Base-by-base conservation (phyloP, 2,888 invertebrate genomes). In the Rhagonycha lutea region DNA sequence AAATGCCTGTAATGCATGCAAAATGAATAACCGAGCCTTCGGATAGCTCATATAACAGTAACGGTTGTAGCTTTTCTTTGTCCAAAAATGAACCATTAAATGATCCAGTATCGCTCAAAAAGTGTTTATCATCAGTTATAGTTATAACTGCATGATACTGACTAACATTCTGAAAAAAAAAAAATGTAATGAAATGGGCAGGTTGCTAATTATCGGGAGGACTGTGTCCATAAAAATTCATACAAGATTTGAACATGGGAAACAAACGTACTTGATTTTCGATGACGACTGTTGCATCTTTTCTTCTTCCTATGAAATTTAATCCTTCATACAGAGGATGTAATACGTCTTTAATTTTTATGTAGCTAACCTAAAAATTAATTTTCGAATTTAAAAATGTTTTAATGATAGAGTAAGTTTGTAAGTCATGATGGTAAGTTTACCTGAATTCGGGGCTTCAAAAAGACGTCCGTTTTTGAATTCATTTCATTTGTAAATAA, bases 111-210 rank as follows among this genome's bases (percentile, higher is more conserved):
- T 87, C 87, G 76, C 84, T 85, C 29, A 87, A 76, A 73, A 82
- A 87, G 75, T 86, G 86, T 67, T 81, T 79, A 28, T 84, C 82
- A 78, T 84, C 82, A 14, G 86, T 76, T 28, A 86, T 80, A n/a
- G 84, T 83, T 69, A 87, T 82, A 70, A 85, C 70, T n/a, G 86
- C 86, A 77, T 87, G 87, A 69, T 85, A 82, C 68, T 87, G 86
- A 75, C 87, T 87, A 11, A 87, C 81, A 70, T 81, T 84, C 87
- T 87, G 73, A 83, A 83, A 29, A 28, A 63, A 65, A 61, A 12
- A 63, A 2, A 23, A 68, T 18, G 1, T 18, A 61, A 47, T 68
- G 2, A 68, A n/a, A 61, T 23, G 29, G 73, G 29, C 4, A 68
- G 7, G 26, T 47, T 61, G 14, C 7, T 18, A 29, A 67, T 9